These are phyloP conservation scores for Sarcophilus harrisii DNA, from an alignment of 2,797 vertebrate genomes.

Conservation along the genomic window DNA sequence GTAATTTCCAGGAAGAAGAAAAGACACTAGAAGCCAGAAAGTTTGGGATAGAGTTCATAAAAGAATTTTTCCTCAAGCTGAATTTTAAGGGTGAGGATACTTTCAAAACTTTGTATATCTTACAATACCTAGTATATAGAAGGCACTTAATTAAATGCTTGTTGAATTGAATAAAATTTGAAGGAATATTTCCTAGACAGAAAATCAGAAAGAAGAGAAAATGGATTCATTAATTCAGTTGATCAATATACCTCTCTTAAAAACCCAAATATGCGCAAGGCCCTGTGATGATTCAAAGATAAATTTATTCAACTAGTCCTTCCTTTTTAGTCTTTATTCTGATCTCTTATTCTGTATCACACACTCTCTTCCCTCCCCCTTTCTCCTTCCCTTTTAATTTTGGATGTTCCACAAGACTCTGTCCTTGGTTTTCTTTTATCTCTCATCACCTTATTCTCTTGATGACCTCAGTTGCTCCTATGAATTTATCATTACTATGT, in stretches of 20 bases:
- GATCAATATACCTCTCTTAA: neutral
- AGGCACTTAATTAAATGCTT: neutral
- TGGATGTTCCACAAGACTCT: neutral
- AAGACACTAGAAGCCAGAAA: neutral
- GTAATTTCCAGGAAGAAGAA: too few relatives aligned
- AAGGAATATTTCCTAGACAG: neutral
- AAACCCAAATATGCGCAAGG: neutral
- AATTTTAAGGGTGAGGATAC: neutral
- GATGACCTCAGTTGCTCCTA: neutral
- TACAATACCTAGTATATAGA: neutral
- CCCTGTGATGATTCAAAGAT: neutral
- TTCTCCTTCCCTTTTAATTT: neutral
- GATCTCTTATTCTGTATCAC: neutral
- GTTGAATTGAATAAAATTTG: neutral
- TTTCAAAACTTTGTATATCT: neutral
- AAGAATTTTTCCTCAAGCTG: neutral
- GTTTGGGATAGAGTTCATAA: neutral
- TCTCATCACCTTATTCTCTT: neutral
- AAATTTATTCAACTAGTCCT: neutral
- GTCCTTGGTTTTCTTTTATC: neutral
- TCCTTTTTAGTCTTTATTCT: neutral
- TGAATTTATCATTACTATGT: neutral
- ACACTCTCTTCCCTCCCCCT: neutral
- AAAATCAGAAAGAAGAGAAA: neutral
- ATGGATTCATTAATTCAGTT: neutral